phyloP scores from a whole-genome alignment of 2,888 invertebrate species.

The Lycophotia porphyrea region DNA sequence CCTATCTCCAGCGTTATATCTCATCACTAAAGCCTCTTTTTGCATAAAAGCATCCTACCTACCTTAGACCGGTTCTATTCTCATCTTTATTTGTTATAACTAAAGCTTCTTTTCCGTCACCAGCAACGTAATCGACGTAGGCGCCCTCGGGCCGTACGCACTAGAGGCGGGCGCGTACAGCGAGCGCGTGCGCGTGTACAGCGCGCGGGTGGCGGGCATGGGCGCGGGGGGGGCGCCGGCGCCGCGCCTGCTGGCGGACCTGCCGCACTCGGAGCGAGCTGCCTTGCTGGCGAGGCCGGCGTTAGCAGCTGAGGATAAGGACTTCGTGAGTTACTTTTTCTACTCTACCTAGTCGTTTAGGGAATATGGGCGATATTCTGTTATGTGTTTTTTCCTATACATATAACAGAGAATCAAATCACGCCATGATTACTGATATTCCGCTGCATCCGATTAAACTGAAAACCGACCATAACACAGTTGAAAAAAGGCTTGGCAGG shows the following conservation, averaged over 20 bases:
- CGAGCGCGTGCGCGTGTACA: conserved; percentile 94
- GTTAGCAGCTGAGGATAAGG: conserved; percentile 91
- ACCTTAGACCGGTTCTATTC: background rate
- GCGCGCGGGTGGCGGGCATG: conserved; percentile 81
- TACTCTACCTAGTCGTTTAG: background rate
- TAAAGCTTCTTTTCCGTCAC: background rate
- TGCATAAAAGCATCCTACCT: background rate
- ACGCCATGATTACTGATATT: background rate
- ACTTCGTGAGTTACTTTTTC: conserved; percentile 91
- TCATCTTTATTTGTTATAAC: background rate
- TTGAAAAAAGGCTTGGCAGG: background rate
- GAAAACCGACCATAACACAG: background rate
- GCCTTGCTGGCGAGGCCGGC: conserved; percentile 90
- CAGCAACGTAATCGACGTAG: conserved; percentile 98
- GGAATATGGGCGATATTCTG: background rate
- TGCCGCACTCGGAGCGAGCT: conserved; percentile 93
- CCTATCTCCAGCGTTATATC: background rate
- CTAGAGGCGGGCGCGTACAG: conserved; percentile 97
- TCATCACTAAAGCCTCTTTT: background rate
- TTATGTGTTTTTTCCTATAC: background rate
- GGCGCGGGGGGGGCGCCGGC: conserved; percentile 75
- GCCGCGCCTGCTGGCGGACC: conserved; percentile 92
- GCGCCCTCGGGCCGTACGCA: conserved; percentile 96
- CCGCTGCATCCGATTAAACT: background rate
- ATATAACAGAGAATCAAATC: background rate